Conservation (phyloP, 1,140 invertebrate species). For the Brevipalpus yothersi region DNA sequence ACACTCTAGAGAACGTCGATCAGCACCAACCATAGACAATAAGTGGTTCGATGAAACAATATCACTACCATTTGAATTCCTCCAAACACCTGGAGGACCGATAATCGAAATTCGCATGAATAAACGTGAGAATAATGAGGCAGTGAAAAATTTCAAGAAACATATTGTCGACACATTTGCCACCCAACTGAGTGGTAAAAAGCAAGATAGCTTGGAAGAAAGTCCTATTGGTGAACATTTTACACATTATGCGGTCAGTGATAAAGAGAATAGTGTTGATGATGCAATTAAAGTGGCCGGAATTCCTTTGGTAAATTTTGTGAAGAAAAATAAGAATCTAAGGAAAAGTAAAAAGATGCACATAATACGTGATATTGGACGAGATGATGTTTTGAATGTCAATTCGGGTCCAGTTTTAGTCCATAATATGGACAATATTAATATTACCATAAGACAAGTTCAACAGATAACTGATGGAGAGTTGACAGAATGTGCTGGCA, state of each 20-base stretch:
- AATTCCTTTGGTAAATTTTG: not conserved
- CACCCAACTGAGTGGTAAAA: constrained; percentile 5
- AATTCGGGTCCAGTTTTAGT: not conserved
- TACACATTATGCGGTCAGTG: constrained; percentile 1
- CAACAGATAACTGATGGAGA: constrained; percentile 1
- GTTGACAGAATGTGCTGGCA: not conserved
- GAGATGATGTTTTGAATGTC: not conserved
- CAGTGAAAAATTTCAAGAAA: constrained; percentile 11
- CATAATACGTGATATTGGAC: not conserved
- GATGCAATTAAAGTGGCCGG: not conserved
- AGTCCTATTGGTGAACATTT: constrained; percentile 9
- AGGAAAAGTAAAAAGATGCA: not conserved
- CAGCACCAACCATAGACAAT: not conserved
- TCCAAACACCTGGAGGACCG: constrained; percentile 9
- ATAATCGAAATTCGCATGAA: constrained; percentile 11
- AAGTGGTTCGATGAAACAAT: constrained; percentile 1
- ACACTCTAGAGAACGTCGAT: not conserved
- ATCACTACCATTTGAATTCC: constrained; percentile 9
- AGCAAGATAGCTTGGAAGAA: constrained; percentile 3
- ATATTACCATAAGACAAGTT: not conserved
- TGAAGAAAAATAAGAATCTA: not conserved
- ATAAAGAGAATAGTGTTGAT: too few species aligned
- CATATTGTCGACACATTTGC: constrained; percentile 11
- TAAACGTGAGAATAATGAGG: constrained; percentile 7
- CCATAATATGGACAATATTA: not conserved